Percentiles rank a stretch among this genome's conserved stretches.
Conservation (phyloP, 2,888 invertebrate genomes). For the Microctonus aethiopoides region DNA sequence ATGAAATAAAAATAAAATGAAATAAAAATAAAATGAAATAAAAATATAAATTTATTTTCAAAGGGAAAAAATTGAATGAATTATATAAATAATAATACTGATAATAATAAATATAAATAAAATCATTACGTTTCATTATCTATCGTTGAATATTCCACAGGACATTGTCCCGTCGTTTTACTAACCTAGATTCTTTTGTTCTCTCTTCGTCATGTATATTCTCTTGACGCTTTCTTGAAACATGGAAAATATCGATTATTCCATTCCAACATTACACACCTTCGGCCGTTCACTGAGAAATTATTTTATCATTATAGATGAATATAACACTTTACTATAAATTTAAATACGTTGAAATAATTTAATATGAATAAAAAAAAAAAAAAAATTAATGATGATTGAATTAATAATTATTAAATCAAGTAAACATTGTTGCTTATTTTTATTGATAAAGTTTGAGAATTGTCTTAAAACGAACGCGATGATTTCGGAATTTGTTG, state of each 20-base stretch:
- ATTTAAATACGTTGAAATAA: neutral
- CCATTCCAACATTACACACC: neutral
- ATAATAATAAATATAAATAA: neutral
- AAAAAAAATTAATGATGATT: too few relatives aligned
- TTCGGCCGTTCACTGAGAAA: neutral
- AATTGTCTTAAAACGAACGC: too few relatives aligned
- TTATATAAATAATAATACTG: neutral
- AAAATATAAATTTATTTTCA: too few relatives aligned
- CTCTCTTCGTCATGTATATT: neutral
- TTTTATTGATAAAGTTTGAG: too few relatives aligned
- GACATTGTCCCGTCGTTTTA: conserved; percentile 11
- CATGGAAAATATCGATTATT: conserved; percentile 7
- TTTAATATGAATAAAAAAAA: neutral
- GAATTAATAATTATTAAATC: too few relatives aligned
- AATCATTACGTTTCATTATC: neutral
- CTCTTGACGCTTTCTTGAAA: conserved; percentile 8
- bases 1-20: too few relatives aligned
- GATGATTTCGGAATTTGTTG: too few relatives aligned
- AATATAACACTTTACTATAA: neutral
- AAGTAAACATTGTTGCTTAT: too few relatives aligned
- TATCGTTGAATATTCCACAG: conserved; percentile 9
- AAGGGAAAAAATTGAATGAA: neutral
- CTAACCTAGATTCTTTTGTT: conserved; percentile 15
- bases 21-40: too few relatives aligned
- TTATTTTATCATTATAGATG: neutral